A percentile compares a stretch with the other conserved stretches of the same genome.
phyloP scores from a whole-genome alignment of 2,888 invertebrate genomes.

The Pseudococcus jackbeardsleyi region DNA sequence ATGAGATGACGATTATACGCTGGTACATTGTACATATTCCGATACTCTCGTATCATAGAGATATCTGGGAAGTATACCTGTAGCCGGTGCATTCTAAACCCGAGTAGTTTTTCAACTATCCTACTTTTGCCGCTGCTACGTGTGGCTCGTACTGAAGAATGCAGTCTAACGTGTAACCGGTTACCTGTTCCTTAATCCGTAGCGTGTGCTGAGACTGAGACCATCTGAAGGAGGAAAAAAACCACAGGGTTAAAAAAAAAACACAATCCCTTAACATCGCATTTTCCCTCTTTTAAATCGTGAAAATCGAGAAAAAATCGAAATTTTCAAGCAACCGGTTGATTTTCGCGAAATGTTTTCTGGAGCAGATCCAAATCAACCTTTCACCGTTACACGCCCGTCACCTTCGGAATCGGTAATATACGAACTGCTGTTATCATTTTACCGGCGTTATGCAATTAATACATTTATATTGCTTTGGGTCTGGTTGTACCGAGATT shows the following conservation, averaged over 20 bases:
- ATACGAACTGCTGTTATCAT: slow-evolving; percentile 4
- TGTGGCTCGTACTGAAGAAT: slow-evolving; percentile 26
- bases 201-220: slow-evolving; percentile 6
- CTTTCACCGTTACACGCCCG: slow-evolving; percentile 46
- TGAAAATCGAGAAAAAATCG: too few relatives aligned
- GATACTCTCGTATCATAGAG: too few relatives aligned
- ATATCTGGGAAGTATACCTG: too few relatives aligned
- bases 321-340: too few relatives aligned
- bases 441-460: slow-evolving; percentile 40
- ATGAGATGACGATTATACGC: too few relatives aligned
- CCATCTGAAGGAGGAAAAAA: neutral
- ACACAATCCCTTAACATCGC: too few relatives aligned
- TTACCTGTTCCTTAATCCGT: slow-evolving; percentile 12
- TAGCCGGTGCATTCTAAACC: neutral
- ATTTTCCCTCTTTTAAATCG: too few relatives aligned
- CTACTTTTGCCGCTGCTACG: slow-evolving; percentile 32
- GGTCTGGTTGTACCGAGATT: neutral
- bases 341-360: neutral
- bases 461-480: neutral
- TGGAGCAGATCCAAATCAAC: slow-evolving; percentile 31
- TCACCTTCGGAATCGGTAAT: slow-evolving; percentile 13
- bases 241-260: too few relatives aligned
- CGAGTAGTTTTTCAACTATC: slow-evolving; percentile 52
- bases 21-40: too few relatives aligned
- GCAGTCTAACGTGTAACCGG: slow-evolving; percentile 41